These are phyloP conservation scores for Conomelus anceps DNA, from an alignment of 2,888 invertebrate genomes.

Conservation along the genomic window DNA sequence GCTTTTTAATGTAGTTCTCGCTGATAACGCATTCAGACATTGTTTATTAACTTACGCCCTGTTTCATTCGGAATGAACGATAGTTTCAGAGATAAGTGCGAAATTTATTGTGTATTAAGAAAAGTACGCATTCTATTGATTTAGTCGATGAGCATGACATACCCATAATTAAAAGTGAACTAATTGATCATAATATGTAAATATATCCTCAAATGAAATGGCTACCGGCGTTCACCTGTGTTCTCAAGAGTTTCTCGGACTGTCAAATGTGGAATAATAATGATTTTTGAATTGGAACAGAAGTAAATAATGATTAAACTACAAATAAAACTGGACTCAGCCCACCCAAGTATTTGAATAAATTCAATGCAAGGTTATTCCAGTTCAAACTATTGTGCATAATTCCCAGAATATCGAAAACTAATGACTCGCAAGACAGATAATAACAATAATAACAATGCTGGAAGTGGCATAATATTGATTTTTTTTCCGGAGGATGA, in stretches of 20 bases:
- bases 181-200: background rate
- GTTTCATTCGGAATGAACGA: background rate
- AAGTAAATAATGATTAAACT: background rate
- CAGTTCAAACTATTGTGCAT: too few species aligned
- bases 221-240: background rate
- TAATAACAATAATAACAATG: too few species aligned
- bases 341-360: too few species aligned
- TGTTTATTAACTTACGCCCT: background rate
- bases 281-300: background rate
- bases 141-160: background rate
- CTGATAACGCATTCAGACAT: background rate
- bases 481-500: too few species aligned
- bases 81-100: background rate
- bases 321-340: too few species aligned
- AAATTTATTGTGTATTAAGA: background rate
- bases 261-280: background rate
- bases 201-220: too few species aligned
- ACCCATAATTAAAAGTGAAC: background rate
- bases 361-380: too few species aligned
- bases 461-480: too few species aligned
- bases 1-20: conserved; percentile 5
- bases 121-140: background rate
- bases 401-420: too few species aligned
- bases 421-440: too few species aligned
- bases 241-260: background rate